Conservation (phyloP, 2,797 vertebrate species). For the Xyrichtys novacula region DNA sequence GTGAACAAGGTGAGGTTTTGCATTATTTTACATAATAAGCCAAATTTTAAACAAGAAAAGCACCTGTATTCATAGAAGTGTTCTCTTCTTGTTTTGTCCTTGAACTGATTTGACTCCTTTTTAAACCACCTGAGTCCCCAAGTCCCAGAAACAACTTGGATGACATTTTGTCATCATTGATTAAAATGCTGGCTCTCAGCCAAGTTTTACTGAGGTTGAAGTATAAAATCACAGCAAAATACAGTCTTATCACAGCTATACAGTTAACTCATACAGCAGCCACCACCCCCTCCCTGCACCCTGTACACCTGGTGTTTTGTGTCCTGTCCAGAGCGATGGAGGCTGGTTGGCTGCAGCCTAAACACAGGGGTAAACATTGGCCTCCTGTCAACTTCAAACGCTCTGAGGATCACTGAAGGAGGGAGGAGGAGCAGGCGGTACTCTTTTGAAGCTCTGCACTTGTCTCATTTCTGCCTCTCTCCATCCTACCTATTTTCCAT, state of each 20-base stretch:
- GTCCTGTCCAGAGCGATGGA: constrained; percentile 48
- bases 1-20: no score
- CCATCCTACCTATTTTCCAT: constrained; percentile 41
- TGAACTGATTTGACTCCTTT: neutral
- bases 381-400: constrained; percentile 79
- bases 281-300: neutral
- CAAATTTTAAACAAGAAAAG: no score
- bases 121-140: neutral
- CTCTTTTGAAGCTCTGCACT: constrained; percentile 69
- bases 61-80: no score
- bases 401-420: constrained; percentile 45
- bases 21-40: no score
- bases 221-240: neutral
- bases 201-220: no score
- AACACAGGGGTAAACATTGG: constrained; percentile 58
- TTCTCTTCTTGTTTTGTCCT: neutral
- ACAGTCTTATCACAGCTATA: neutral
- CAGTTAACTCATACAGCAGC: neutral
- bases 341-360: constrained; percentile 37
- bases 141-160: neutral
- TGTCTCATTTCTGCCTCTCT: constrained; percentile 34
- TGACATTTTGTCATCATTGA: neutral
- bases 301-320: constrained; percentile 79
- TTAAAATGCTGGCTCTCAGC: neutral
- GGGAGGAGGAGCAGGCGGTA: constrained; percentile 29